Evolutionary conservation across 2,797 vertebrate genomes (phyloP).

Genomic region (Borostomias antarcticus): DNA sequence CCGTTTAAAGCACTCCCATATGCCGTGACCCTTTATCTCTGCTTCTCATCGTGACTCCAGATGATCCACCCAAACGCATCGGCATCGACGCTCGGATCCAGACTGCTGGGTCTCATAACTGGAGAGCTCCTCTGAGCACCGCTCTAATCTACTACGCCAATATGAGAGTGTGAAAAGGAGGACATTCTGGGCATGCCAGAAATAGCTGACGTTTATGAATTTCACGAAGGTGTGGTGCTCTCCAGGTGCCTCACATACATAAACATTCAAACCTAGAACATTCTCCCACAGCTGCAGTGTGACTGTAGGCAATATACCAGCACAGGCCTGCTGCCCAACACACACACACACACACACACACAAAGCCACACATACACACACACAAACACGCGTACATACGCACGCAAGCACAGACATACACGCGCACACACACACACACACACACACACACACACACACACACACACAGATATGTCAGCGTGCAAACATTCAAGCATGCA

Average conservation of each 20-base stretch:
- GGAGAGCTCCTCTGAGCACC: slow-evolving; percentile 59
- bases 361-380: slow-evolving; percentile 34
- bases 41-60: slow-evolving; percentile 61
- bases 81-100: slow-evolving; percentile 54
- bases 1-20: slow-evolving; percentile 68
- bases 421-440: slow-evolving; percentile 4
- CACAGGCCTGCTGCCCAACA: slow-evolving; percentile 75
- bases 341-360: slow-evolving; percentile 3
- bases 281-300: slow-evolving; percentile 81
- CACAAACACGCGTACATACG: slow-evolving; percentile 16
- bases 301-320: slow-evolving; percentile 74
- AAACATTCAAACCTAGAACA: slow-evolving; percentile 71
- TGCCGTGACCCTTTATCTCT: slow-evolving; percentile 56
- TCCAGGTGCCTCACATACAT: slow-evolving; percentile 79
- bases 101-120: slow-evolving; percentile 28
- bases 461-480: slow-evolving; percentile 7
- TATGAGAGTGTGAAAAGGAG: slow-evolving; percentile 54
- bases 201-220: slow-evolving; percentile 76
- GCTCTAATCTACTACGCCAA: slow-evolving; percentile 60
- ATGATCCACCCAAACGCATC: slow-evolving; percentile 61
- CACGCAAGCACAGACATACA: background rate
- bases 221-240: slow-evolving; percentile 80
- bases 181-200: slow-evolving; percentile 70
- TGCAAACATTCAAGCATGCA: background rate
- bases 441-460: slow-evolving; percentile 18